Evolutionary conservation across 1,140 invertebrate species (phyloP).

Genomic region (Rhagoletis zephyria): DNA sequence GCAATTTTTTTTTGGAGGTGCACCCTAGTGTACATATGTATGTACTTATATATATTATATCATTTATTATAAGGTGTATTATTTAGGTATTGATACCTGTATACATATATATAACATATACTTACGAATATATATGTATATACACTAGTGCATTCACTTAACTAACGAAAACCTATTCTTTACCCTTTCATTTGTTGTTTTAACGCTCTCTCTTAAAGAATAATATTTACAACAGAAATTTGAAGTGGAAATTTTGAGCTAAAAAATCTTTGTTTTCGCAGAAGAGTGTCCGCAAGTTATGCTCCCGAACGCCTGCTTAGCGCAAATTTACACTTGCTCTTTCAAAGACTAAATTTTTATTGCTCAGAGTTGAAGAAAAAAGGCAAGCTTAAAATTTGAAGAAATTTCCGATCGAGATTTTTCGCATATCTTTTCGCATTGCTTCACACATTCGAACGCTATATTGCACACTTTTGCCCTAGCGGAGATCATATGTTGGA

Average conservation of each 20-base stretch:
- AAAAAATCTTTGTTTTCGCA: too few relatives aligned
- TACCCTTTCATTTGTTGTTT: not conserved
- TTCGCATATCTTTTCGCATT: not conserved
- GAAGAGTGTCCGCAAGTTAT: too few relatives aligned
- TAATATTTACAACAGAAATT: not conserved
- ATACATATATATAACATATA: too few relatives aligned
- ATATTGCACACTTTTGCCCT: conserved; percentile 6
- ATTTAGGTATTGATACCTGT: not conserved
- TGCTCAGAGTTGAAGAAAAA: too few relatives aligned
- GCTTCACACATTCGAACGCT: not conserved
- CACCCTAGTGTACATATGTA: too few relatives aligned
- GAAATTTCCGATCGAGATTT: not conserved
- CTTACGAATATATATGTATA: not conserved
- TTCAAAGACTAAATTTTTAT: too few relatives aligned
- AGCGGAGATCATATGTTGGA: not conserved
- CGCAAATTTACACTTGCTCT: too few relatives aligned
- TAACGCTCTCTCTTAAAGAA: not conserved
- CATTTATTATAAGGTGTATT: not conserved
- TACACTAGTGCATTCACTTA: not conserved
- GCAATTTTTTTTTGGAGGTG: too few relatives aligned
- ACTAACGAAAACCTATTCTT: not conserved
- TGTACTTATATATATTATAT: too few relatives aligned
- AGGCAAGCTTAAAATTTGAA: too few relatives aligned
- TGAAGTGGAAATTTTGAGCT: too few relatives aligned
- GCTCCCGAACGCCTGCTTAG: too few relatives aligned